Conservation (phyloP, 2,888 invertebrate species). For the Acanthosepion pharaonis region DNA sequence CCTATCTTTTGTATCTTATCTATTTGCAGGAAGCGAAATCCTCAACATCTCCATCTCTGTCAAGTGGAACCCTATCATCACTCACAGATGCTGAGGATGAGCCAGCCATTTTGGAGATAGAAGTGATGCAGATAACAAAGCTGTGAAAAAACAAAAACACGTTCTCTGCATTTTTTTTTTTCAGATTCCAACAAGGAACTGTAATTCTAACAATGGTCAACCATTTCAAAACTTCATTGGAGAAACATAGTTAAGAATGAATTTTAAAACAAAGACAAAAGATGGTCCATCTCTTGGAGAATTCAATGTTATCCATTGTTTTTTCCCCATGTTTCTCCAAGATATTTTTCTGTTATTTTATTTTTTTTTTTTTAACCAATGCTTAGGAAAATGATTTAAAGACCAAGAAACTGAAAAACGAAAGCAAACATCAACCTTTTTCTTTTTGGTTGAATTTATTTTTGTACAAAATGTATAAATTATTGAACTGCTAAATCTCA, state of each 20-base stretch:
- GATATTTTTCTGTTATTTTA: too few species aligned
- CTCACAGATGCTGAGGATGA: slow-evolving; percentile 4
- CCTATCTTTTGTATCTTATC: background rate
- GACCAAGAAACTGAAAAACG: background rate
- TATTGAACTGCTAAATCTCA: too few species aligned
- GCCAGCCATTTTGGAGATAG: slow-evolving; percentile 45
- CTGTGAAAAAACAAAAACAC: slow-evolving; percentile 8
- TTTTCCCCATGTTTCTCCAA: too few species aligned
- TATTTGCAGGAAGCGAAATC: slow-evolving; percentile 45
- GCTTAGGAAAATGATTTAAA: background rate
- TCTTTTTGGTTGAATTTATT: slow-evolving; percentile 14
- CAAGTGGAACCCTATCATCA: slow-evolving; percentile 48
- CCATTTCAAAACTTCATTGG: background rate
- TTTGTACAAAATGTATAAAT: slow-evolving; percentile 43
- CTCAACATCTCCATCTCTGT: slow-evolving; percentile 49
- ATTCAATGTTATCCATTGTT: background rate
- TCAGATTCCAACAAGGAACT: background rate
- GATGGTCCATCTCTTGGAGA: too few species aligned
- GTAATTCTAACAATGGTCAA: background rate
- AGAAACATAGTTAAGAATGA: too few species aligned
- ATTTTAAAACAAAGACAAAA: too few species aligned
- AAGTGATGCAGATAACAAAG: slow-evolving; percentile 48
- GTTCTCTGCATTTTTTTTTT: background rate
- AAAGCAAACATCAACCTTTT: background rate
- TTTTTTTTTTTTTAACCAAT: too few species aligned